Evolutionary conservation across 2,888 invertebrate species (phyloP), one percentile per base, ranked within the genome.

Genomic region (Pasiphila rectangulata): DNA sequence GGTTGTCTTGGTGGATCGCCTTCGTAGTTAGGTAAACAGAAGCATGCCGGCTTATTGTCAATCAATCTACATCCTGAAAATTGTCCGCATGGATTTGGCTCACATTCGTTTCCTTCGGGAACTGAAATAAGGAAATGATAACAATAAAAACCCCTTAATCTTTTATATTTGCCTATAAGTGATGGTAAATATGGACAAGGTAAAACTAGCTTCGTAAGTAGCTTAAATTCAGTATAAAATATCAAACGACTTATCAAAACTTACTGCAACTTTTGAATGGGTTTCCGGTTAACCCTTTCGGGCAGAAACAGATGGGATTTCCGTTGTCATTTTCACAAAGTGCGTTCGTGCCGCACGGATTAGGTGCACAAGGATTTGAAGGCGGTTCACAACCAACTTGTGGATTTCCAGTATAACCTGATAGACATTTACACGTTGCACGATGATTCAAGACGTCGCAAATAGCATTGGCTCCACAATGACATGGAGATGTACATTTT

Each of bases 221-320:
- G n/a, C n/a, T n/a, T n/a, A n/a, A n/a, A n/a, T n/a, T n/a, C n/a
- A n/a, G n/a, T n/a, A n/a, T n/a, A n/a, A n/a, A n/a, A n/a, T n/a
- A 17, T 17, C 10, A 2, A 13, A 42, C 2, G 9, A n/a, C n/a
- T n/a, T 29, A 21, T 21, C 49, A 79, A 39, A 15, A 94, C 95
- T 91, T 92, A 96, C 96, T 95, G 91, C 96, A 96, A 82, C 93
- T 94, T 72, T 93, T 92, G 75, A 96, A 96, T 29, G 97, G 97
- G 90, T 97, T 96, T 77, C 97, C 97, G 2, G 96, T 96, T 54
- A 95, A 87, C 52, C 96, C 96, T 77, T 94, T 95, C 0, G 96
- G 96, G 70, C 97, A 97, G 84, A 91, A 95, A 69, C 97, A 97
- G 58, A 96, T 94, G 1, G 96, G 96, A 75, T 93, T 94, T 38